Base-by-base conservation (phyloP, 2,797 vertebrate species). In the Rhinophrynus dorsalis region DNA sequence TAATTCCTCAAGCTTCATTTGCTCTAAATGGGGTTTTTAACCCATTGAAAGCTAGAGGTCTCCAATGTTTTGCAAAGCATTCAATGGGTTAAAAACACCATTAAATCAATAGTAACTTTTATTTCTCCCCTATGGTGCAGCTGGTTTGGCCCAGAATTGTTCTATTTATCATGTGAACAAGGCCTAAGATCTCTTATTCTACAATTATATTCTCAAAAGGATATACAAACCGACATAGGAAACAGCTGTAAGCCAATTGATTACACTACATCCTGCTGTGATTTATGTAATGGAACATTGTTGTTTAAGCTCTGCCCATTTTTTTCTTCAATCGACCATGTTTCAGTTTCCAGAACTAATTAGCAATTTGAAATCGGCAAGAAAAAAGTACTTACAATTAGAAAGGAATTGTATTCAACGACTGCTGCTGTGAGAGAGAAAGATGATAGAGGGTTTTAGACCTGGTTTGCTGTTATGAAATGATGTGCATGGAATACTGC, bases 371-470 rank as follows among this genome's bases (percentile, higher is more conserved):
- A 75, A 58, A 48, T 18, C 7, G 26, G 11, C 15, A 32, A 30
- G 8, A 55, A 55, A 33, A n/a, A 10, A 4, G 23, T 86, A 89
- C 88, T 89, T 84, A 89, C 89, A 74, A 59, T 65, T 64, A 65
- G 13, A n/a, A 66, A 23, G 56, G 75, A 11, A 3, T 67, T 23
- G 78, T 62, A 58, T 81, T 75, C 71, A 63, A 69, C 13, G 21
- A 29, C 76, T 35, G 77, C 13, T 48, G 62, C 74, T 58, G 29
- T 76, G 64, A 74, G 75, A 67, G 62, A 70, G 47, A 11, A 67
- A 10, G 30, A 18, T 35, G 54, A 24, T 24, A n/a, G 50, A 47
- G 9, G 37, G 56, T n/a, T 65, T 52, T 78, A 55, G 72, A 56
- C 66, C 50, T 67, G 73, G 48, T 76, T 80, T 72, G 69, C 68